Conservation (phyloP, 2,797 vertebrate genomes). For the Karalla daura region DNA sequence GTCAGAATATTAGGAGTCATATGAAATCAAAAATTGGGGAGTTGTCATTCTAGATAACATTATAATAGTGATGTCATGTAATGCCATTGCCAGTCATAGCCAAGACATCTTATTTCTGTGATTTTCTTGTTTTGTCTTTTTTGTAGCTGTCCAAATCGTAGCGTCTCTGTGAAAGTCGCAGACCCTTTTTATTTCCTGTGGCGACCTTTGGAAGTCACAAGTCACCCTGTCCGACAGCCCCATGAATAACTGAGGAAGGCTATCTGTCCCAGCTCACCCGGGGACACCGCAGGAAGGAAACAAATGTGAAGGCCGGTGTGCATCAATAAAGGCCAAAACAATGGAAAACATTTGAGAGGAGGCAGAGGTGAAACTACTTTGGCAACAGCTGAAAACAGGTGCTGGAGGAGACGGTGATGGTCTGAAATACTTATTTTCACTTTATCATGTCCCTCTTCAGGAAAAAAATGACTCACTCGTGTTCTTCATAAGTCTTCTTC, state of each 20-base stretch:
- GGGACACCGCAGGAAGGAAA: constrained; percentile 67
- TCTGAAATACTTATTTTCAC: background rate
- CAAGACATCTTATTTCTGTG: background rate
- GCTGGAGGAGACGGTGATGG: background rate
- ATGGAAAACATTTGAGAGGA: constrained; percentile 37
- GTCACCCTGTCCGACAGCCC: constrained; percentile 72
- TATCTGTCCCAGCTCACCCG: constrained; percentile 69
- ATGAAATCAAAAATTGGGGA: background rate
- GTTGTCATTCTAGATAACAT: background rate
- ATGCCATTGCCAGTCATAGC: background rate
- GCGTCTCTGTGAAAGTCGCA: constrained; percentile 9
- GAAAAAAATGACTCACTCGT: too few species aligned
- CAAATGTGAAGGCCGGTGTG: constrained; percentile 62
- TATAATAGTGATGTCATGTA: constrained; percentile 1
- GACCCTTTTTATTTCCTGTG: constrained; percentile 49
- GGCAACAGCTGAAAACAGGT: constrained; percentile 14
- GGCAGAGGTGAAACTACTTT: constrained; percentile 45
- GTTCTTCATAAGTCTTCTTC: too few species aligned
- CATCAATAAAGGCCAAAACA: constrained; percentile 68
- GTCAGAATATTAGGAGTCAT: constrained; percentile 37
- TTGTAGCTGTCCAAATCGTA: background rate
- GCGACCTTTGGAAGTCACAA: constrained; percentile 67
- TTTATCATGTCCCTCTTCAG: background rate
- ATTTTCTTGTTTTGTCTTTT: too few species aligned
- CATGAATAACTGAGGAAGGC: constrained; percentile 76